Evolutionary conservation across 2,888 invertebrate genomes (phyloP), one percentile per base, ranked within the genome.

Genomic region (Opisthograptis luteolata): DNA sequence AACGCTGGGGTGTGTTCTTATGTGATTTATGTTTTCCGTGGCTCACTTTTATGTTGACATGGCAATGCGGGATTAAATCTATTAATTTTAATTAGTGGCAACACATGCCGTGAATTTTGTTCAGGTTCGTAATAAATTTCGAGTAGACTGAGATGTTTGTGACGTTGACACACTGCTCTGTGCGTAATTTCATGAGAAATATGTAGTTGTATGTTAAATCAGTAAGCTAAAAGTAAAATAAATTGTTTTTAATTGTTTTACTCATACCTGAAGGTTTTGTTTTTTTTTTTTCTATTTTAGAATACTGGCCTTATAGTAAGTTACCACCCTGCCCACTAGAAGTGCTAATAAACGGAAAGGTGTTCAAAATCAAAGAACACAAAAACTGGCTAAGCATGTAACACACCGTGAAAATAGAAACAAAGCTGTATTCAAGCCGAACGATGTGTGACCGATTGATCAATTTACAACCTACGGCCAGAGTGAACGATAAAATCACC

Each of bases 11-110:
- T 40, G 34, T 41, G 36, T 36, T 35, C n/a, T 14, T n/a, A n/a
- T 54, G 62, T 85, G 83, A 86, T 84, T 80, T 81, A 86, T 84
- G 73, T 63, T 73, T 85, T 78, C 84, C 71, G 56, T 52, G 55
- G 62, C 66, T 53, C 60, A 60, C 57, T 59, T 58, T 66, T 61
- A 58, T 72, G 79, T 76, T 77, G 74, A 73, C 73, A 68, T 31
- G 46, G 40, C 52, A 50, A 63, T 62, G 59, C 54, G 55, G 63
- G 58, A 71, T 64, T 65, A 60, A 36, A 46, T 40, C 62, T 62
- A 69, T 73, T 68, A 66, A 73, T 73, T 58, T 54, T 57, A 62
- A 44, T 37, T 54, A 52, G 48, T 56, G 65, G 61, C 62, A 55
- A 50, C 55, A 58, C 40, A 46, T 55, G 55, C 37, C 28, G 36